Percentiles rank a stretch among this genome's conserved stretches.
These are phyloP conservation scores for Drosophila aff. DNA, from an alignment of 1,140 invertebrate species.

Conservation along the genomic window DNA sequence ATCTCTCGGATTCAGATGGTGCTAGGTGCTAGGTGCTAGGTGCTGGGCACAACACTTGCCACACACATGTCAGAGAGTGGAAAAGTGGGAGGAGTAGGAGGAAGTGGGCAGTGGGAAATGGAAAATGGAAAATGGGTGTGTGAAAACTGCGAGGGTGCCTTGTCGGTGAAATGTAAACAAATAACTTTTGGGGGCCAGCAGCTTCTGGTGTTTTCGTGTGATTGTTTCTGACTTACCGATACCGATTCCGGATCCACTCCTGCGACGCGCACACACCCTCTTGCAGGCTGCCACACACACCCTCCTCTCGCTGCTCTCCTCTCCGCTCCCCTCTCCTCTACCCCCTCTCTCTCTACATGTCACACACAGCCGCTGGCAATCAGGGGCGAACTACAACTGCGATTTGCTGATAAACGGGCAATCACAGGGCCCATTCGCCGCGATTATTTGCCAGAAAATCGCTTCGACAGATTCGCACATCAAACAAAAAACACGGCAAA, in stretches of 20 bases:
- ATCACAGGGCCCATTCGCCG: conserved; percentile 18
- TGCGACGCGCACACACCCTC: conserved; percentile 26
- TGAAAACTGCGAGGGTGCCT: conserved; percentile 5
- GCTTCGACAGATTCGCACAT: conserved; percentile 9
- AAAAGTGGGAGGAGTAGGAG: background rate
- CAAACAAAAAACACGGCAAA: conserved; percentile 1
- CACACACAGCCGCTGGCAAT: conserved; percentile 32
- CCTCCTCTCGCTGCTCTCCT: background rate
- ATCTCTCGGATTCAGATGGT: background rate
- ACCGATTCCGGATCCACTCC: conserved; percentile 57
- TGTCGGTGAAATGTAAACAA: conserved; percentile 69
- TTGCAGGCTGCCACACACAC: conserved; percentile 16
- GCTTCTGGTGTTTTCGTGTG: conserved; percentile 3
- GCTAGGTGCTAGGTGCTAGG: background rate
- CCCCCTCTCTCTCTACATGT: conserved; percentile 45
- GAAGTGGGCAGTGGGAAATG: background rate
- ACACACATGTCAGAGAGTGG: background rate
- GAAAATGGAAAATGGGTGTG: conserved; percentile 1
- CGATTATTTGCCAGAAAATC: conserved; percentile 10
- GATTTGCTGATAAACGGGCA: conserved; percentile 21
- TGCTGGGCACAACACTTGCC: conserved; percentile 1
- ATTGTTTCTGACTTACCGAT: conserved; percentile 64
- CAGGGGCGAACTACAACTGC: conserved; percentile 8
- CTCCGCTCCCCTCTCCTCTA: background rate
- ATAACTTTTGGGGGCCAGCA: conserved; percentile 33